Evolutionary conservation across 53 echinoderm and acorn worm species (phyloP).

Genomic region (Arbacia lixula): DNA sequence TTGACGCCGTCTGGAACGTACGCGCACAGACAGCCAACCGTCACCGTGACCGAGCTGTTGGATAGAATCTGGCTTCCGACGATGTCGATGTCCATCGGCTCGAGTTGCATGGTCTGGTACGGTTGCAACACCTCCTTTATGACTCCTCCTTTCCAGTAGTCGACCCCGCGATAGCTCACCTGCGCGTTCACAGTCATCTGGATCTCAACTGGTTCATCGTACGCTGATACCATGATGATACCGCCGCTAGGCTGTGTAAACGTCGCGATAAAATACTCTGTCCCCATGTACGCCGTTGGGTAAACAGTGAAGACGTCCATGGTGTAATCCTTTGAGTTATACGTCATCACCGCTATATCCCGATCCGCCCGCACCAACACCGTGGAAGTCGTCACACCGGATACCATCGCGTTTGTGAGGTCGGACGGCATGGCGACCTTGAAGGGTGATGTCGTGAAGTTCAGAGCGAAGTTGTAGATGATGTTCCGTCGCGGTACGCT

Average conservation of each 20-base stretch:
- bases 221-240: conserved; percentile 61
- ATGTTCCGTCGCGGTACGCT: neutral
- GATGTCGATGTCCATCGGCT: conserved; percentile 48
- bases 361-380: conserved; percentile 57
- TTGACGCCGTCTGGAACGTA: conserved; percentile 52
- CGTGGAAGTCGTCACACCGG: conserved; percentile 14
- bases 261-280: conserved; percentile 67
- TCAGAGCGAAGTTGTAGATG: neutral
- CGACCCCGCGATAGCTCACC: neutral
- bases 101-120: conserved; percentile 62
- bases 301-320: conserved; percentile 77
- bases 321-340: conserved; percentile 67
- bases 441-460: neutral
- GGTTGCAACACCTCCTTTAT: neutral
- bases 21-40: conserved; percentile 67
- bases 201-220: conserved; percentile 30
- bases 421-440: conserved; percentile 16
- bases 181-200: conserved; percentile 2
- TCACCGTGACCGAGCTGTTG: conserved; percentile 58
- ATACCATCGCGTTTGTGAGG: neutral
- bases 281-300: conserved; percentile 62
- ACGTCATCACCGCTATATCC: conserved; percentile 52
- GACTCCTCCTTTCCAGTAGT: conserved; percentile 3
- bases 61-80: conserved; percentile 66
- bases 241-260: conserved; percentile 56